Evolutionary conservation across 1,140 invertebrate genomes (phyloP), one percentile per base, ranked within the genome.

Genomic region (Ditylenchus dipsaci): DNA sequence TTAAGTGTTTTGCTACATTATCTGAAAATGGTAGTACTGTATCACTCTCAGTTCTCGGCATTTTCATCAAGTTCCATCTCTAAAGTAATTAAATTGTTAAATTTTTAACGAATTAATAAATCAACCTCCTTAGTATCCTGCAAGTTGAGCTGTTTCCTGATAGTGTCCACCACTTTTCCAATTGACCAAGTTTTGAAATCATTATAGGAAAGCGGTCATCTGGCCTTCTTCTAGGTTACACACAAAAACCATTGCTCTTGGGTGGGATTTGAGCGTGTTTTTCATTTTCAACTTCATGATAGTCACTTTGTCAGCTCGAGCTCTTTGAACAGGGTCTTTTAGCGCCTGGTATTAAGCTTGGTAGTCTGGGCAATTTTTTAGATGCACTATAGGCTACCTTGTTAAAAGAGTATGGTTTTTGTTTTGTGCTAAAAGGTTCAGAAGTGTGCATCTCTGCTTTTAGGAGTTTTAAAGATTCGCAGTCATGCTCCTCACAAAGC

Each of bases 211-310:
- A 26, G 11, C 63, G 63, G 29, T 61, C 38, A 30, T 61, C 59
- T 13, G 60, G 27, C 7, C 42, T n/a, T n/a, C 19, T 59, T n/a
- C n/a, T 66, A 3, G 19, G 1, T n/a, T 11, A 63, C 63, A 19
- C 43, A 65, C n/a, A 65, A 23, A 65, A 65, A 65, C 33, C 43
- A 56, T 27, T 61, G 63, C 57, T 65, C 63, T 7, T 29, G 23
- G 17, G 38, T 5, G 19, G 45, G 63, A 66, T 26, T 65, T 27
- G 45, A 56, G 42, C 8, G 63, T n/a, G 45, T 65, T 65, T 15
- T 63, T 49, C 23, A 65, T 27, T 49, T 29, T n/a, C 33, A 65
- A n/a, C 63, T 64, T 49, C 63, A 65, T 65, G 3, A 65, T 29
- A 15, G 63, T 38, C 19, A 63, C 57, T 59, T 63, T 49, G 19